Evolutionary conservation across 2,888 invertebrate genomes (phyloP), one percentile per base, ranked within the genome.

Genomic region (Lysandra bellargus): DNA sequence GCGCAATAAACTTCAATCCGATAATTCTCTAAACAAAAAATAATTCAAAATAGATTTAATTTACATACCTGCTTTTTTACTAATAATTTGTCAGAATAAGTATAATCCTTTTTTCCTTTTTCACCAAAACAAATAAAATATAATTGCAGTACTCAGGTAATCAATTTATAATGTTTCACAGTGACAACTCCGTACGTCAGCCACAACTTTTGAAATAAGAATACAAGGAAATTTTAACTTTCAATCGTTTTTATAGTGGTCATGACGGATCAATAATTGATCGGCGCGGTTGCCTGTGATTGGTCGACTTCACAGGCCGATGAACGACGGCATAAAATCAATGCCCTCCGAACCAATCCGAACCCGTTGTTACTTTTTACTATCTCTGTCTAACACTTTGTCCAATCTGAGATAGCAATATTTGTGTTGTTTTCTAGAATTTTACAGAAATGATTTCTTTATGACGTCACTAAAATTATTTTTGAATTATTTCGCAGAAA

Each of bases 251-350:
- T 78, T 83, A 83, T 81, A 82, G 80, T 81, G 75, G 74, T 49
- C 60, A 49, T 80, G 79, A 79, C 81, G 80, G 80, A 81, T 83
- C 82, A 82, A 83, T 82, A 86, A 82, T 79, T 77, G 81, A 81
- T 79, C 85, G 30, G 53, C 76, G 53, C 49, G 53, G 33, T 30
- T 33, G 53, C 17, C 76, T 5, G 53, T 57, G 76, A 53, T 53
- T 57, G 33, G 76, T 33, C 37, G 69, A 33, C 37, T 17, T 17
- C 5, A 37, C 69, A 33, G 69, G 33, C 12, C 69, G 69, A 69
- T 69, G 14, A 37, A 69, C 69, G 69, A 64, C 64, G 30, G 64
- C 64, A 64, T n/a, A 64, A 69, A 69, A 69, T 69, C 33, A 69
- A 37, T 69, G 69, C 23, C 33, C 33, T 69, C 33, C 17, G 69